Conservation (phyloP, 2,113 vertebrate species). For the Bolborhynchus lineola region DNA sequence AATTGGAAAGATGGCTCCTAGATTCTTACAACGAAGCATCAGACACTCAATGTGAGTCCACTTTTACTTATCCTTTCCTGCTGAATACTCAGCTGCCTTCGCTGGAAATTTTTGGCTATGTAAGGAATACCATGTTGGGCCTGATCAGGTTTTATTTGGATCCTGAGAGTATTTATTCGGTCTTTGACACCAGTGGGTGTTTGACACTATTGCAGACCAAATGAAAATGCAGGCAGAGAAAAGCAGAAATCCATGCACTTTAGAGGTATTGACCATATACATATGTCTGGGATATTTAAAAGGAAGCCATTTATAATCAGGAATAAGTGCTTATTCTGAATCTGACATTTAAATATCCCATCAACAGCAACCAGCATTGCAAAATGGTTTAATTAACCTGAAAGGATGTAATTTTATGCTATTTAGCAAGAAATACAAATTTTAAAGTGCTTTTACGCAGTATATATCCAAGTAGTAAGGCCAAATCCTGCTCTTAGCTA, state of each 20-base stretch:
- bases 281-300: not conserved
- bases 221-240: not conserved
- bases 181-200: not conserved
- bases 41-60: not conserved
- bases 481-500: not conserved
- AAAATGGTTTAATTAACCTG: conserved; percentile 56
- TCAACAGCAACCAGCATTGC: not conserved
- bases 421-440: conserved; percentile 44
- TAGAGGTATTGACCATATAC: not conserved
- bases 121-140: not conserved
- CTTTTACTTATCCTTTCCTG: not conserved
- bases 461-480: not conserved
- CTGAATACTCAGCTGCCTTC: not conserved
- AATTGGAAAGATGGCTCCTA: not conserved
- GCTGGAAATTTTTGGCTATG: not conserved
- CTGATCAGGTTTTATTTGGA: conserved; percentile 3
- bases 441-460: conserved; percentile 14
- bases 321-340: not conserved
- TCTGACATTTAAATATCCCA: conserved; percentile 48
- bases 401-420: conserved; percentile 66
- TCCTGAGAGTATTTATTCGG: not conserved
- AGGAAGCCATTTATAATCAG: conserved; percentile 31
- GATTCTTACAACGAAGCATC: not conserved
- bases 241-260: not conserved
- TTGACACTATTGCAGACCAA: not conserved